Evolutionary conservation across 2,888 invertebrate genomes (phyloP), one percentile per base, ranked within the genome.

Genomic region (Dioctria rufipes): DNA sequence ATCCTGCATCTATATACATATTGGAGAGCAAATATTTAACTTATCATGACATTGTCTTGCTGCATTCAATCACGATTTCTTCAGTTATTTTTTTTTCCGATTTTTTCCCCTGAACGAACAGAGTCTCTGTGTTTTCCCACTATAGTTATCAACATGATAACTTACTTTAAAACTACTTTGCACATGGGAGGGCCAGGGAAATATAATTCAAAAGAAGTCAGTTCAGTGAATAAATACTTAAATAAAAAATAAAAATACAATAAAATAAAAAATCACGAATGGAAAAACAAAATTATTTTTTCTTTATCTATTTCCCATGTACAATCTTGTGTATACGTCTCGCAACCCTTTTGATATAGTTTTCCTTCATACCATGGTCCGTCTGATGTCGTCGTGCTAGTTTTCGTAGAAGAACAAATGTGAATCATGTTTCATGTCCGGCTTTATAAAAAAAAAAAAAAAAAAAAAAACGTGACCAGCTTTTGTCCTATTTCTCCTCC

Each of bases 391-490:
- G 73, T 73, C 73, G 73, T 73, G 73, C 73, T 43, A 73, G 73
- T 73, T 73, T 25, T 25, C 25, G 25, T 60, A 51, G 58, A 40
- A 9, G 54, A 73, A 60, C 73, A 58, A 73, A 73, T 73, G 73
- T 73, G 73, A 73, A 73, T 73, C 73, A 73, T 73, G 73, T 58
- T 73, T 51, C 73, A 73, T 58, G 73, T 73, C 60, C 73, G 58
- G 37, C 73, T 60, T 73, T 40, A 25, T 25, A 25, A 25, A 1
- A 25, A 25, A 25, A 25, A 25, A 25, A 25, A 25, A 25, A 25
- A 25, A 25, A 25, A 25, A 25, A 73, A 73, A 73, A 73, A 60
- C 73, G 73, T 73, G 73, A 73, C 58, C 73, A 42, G 13, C 73
- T 42, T 40, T 37, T 60, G 73, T 73, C 73, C 73, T 73, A 73